Percentiles rank a stretch among this genome's conserved stretches.
Conservation (phyloP, 23 tunicate species). For the Oikopleura vanhoeffeni region DNA sequence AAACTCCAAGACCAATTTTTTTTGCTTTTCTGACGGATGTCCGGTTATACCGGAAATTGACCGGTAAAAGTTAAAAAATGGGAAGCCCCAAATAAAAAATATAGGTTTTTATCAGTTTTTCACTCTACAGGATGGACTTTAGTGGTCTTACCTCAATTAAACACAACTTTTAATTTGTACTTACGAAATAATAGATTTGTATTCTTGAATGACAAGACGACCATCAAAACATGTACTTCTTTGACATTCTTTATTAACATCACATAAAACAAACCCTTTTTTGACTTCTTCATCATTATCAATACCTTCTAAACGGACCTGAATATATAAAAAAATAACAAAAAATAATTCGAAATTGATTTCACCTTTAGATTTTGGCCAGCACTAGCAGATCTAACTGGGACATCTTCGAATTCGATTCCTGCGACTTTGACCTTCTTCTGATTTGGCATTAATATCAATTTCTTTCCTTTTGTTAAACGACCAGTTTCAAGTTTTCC, state of each 20-base stretch:
- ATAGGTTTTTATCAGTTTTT: too few species aligned
- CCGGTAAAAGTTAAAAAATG: too few species aligned
- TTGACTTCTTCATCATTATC: background rate
- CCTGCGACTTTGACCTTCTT: slow-evolving; percentile 70
- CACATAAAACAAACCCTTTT: slow-evolving; percentile 85
- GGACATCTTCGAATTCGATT: slow-evolving; percentile 60
- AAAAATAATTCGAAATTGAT: too few species aligned
- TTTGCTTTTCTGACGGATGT: too few species aligned
- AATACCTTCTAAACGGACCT: slow-evolving; percentile 1
- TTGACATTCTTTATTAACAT: slow-evolving; percentile 38
- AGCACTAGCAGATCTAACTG: slow-evolving; percentile 51
- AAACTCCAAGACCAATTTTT: too few species aligned
- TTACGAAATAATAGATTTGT: slow-evolving; percentile 65
- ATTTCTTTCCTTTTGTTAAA: slow-evolving; percentile 38
- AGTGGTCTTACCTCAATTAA: too few species aligned
- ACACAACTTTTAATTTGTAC: too few species aligned
- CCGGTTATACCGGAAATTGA: too few species aligned
- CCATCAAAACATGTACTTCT: slow-evolving; percentile 61
- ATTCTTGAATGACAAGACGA: slow-evolving; percentile 63
- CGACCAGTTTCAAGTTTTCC: slow-evolving; percentile 88
- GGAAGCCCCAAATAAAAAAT: too few species aligned
- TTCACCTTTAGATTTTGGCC: slow-evolving; percentile 86
- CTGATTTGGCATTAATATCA: slow-evolving; percentile 61
- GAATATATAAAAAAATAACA: too few species aligned
- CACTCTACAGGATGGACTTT: too few species aligned